Base-by-base conservation (phyloP, 92 coral and sea anemone genomes). In the Parazoanthus darwini region DNA sequence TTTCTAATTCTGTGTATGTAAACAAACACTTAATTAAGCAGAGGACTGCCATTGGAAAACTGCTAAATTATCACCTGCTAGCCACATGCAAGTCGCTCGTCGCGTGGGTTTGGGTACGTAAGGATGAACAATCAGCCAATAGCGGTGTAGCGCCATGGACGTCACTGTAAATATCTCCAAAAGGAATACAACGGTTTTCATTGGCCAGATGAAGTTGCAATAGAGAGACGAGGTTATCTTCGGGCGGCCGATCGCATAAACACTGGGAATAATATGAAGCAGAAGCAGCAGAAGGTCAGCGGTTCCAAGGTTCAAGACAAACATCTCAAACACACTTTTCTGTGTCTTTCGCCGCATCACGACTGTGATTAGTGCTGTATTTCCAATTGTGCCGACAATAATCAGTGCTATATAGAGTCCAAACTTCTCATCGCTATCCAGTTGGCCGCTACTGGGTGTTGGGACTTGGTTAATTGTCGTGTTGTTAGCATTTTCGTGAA, bases 121-220 rank as follows among this genome's bases (percentile, higher is more conserved):
- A 0, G 87, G 87, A 68, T 84, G 87, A 46, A 84, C 87, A 16
- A 84, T 84, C 48, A 84, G 29, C 87, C 87, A 84, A 33, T 84
- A 84, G 9, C 87, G 65, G 46, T 84, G 87, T 13, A 84, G 66
- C 37, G 87, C 87, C 66, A 48, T 84, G 14, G 87, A 68, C n/a
- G 87, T 84, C 29, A 84, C 42, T 2, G 87, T 84, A 23, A 84
- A 84, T 48, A 84, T 84, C 20, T 71, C 87, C 87, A 70, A 29
- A 14, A 84, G 54, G 33, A 84, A 84, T 46, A 84, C 87, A 1
- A 72, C 79, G 37, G 87, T 84, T 79, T 71, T 84, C 87, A 84
- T 84, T 50, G 87, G 87, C 87, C 87, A 84, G 78, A 84, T 56
- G 20, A 84, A 71, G 37, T 54, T 71, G 87, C 87, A 84, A 22